Conservation (phyloP, 2,888 invertebrate genomes). For the Synanthedon formicaeformis region DNA sequence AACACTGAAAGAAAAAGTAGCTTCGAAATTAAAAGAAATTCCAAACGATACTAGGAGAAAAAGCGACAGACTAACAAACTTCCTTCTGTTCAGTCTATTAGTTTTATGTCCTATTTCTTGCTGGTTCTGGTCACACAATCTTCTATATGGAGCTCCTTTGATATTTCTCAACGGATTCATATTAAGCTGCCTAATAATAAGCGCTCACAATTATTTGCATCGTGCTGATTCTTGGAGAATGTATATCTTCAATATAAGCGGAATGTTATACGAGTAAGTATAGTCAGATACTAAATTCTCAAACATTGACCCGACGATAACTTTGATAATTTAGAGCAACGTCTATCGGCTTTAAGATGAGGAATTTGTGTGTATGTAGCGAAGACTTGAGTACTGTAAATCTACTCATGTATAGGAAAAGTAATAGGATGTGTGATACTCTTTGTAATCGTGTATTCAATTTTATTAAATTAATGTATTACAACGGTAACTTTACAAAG, state of each 20-base stretch:
- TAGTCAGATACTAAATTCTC: too few relatives aligned
- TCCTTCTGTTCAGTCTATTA: slow-evolving; percentile 28
- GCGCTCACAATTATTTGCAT: slow-evolving; percentile 86
- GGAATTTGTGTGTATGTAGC: too few relatives aligned
- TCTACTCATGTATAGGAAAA: too few relatives aligned
- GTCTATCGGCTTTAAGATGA: too few relatives aligned
- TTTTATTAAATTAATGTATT: too few relatives aligned
- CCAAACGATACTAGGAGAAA: slow-evolving; percentile 35
- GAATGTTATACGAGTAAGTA: slow-evolving; percentile 73
- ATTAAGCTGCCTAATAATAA: slow-evolving; percentile 56
- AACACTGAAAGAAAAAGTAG: slow-evolving; percentile 75
- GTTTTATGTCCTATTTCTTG: slow-evolving; percentile 31
- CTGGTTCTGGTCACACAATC: slow-evolving; percentile 35
- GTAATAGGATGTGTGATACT: too few relatives aligned
- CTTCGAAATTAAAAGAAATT: slow-evolving; percentile 66
- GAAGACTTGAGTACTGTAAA: too few relatives aligned
- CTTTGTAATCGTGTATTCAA: too few relatives aligned
- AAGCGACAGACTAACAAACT: slow-evolving; percentile 41
- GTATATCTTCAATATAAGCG: slow-evolving; percentile 80
- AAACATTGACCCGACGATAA: too few relatives aligned
- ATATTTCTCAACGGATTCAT: slow-evolving; percentile 28
- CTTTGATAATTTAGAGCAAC: too few relatives aligned
- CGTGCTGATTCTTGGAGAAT: slow-evolving; percentile 83
- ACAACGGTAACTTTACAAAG: too few relatives aligned
- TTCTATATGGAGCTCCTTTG: slow-evolving; percentile 27